Conservation (phyloP, 2,888 invertebrate genomes). For the Teleogryllus oceanicus region DNA sequence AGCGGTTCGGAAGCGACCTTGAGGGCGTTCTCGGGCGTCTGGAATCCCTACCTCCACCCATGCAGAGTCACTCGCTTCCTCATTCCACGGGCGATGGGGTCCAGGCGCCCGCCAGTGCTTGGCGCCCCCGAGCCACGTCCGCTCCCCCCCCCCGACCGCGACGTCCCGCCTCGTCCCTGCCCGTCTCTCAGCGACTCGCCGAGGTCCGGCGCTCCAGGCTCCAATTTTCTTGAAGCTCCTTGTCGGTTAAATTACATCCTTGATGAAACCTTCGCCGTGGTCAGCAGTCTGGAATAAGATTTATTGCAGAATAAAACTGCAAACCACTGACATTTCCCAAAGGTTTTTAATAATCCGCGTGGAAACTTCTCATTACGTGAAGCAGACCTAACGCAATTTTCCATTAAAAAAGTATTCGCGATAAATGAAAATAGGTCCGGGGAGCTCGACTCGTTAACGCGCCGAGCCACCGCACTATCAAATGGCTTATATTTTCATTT, state of each 20-base stretch:
- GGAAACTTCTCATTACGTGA: background rate
- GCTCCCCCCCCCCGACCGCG: too few species aligned
- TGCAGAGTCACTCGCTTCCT: too few species aligned
- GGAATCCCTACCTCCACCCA: too few species aligned
- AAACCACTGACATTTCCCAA: background rate
- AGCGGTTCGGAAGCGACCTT: too few species aligned
- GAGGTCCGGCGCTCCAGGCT: background rate
- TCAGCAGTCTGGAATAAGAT: background rate
- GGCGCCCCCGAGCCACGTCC: too few species aligned
- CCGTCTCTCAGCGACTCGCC: too few species aligned
- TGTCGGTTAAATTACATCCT: background rate
- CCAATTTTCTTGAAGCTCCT: slow-evolving; percentile 1
- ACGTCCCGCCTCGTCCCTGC: too few species aligned
- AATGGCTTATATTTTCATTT: background rate
- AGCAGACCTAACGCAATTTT: background rate
- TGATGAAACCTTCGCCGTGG: background rate
- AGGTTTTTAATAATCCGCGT: background rate
- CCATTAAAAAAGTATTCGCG: background rate
- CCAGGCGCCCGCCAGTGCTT: too few species aligned
- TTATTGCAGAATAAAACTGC: background rate
- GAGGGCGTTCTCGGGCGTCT: too few species aligned
- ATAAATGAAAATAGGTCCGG: background rate
- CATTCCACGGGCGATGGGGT: too few species aligned
- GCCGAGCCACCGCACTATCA: background rate
- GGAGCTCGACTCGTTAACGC: background rate